These are phyloP conservation scores for Aphodius sticticus DNA, from an alignment of 2,888 invertebrate species.

Conservation along the genomic window DNA sequence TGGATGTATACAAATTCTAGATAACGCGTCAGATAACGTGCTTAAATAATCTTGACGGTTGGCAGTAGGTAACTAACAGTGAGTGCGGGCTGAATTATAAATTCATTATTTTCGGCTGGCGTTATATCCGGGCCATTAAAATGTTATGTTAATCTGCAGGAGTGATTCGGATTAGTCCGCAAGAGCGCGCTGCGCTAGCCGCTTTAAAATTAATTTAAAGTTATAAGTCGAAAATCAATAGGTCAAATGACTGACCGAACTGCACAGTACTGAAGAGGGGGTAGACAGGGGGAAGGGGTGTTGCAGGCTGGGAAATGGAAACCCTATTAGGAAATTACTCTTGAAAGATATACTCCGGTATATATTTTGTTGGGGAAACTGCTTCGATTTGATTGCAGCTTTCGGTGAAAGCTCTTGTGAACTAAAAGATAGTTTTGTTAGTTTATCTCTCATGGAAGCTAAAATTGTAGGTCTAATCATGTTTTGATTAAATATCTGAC, in stretches of 20 bases:
- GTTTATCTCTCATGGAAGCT: too few relatives aligned
- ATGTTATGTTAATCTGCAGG: neutral
- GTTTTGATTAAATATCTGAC: too few relatives aligned
- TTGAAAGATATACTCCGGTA: neutral
- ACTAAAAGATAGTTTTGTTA: too few relatives aligned
- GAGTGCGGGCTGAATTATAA: neutral
- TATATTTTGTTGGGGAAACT: neutral
- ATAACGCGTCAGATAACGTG: too few relatives aligned
- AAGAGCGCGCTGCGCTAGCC: neutral
- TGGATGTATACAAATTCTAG: too few relatives aligned
- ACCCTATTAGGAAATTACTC: neutral
- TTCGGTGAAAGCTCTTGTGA: neutral
- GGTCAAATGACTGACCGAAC: neutral
- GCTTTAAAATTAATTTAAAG: conserved; percentile 13
- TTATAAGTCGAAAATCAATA: conserved; percentile 18
- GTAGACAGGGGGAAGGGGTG: neutral
- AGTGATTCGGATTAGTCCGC: neutral
- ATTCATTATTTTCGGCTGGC: neutral
- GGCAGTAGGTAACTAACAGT: neutral
- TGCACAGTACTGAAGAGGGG: neutral
- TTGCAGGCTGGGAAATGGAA: neutral
- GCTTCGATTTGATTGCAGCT: neutral
- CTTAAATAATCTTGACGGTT: neutral
- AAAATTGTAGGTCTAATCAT: too few relatives aligned
- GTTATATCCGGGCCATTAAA: neutral